Conservation (phyloP, 2,797 vertebrate species). For the Sebastes oblongus region DNA sequence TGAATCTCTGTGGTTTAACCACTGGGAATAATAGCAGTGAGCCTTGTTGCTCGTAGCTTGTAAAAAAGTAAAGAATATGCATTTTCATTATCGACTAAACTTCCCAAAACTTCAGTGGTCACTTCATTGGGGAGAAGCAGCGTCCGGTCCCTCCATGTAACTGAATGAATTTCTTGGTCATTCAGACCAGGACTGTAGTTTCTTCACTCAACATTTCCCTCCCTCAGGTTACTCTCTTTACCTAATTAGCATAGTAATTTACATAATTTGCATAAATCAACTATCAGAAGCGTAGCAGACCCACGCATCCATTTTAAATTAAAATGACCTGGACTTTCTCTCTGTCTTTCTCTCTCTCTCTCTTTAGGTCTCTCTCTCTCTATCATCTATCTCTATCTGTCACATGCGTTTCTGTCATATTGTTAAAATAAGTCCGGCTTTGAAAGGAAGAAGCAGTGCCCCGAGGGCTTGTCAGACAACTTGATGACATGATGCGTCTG, state of each 20-base stretch:
- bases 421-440: slow-evolving; percentile 46
- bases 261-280: slow-evolving; percentile 48
- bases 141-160: background rate
- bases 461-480: slow-evolving; percentile 67
- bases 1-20: background rate
- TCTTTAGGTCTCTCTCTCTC: background rate
- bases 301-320: slow-evolving; percentile 39
- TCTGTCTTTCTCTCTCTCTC: background rate
- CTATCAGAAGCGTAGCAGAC: slow-evolving; percentile 26
- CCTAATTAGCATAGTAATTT: slow-evolving; percentile 48
- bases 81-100: background rate
- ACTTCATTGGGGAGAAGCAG: background rate
- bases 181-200: slow-evolving; percentile 3
- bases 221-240: slow-evolving; percentile 26
- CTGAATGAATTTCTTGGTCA: slow-evolving; percentile 13
- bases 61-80: background rate
- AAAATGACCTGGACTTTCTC: slow-evolving; percentile 31
- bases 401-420: slow-evolving; percentile 46
- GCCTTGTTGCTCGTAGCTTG: background rate
- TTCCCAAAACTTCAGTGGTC: background rate
- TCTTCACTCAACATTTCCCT: background rate
- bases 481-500: slow-evolving; percentile 65
- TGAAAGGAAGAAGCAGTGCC: slow-evolving; percentile 50
- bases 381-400: slow-evolving; percentile 33
- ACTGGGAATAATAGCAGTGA: background rate